A percentile compares a stretch with the other conserved stretches of the same genome.
Conservation (phyloP, 2,888 invertebrate genomes). For the Bhutanitis thaidina region DNA sequence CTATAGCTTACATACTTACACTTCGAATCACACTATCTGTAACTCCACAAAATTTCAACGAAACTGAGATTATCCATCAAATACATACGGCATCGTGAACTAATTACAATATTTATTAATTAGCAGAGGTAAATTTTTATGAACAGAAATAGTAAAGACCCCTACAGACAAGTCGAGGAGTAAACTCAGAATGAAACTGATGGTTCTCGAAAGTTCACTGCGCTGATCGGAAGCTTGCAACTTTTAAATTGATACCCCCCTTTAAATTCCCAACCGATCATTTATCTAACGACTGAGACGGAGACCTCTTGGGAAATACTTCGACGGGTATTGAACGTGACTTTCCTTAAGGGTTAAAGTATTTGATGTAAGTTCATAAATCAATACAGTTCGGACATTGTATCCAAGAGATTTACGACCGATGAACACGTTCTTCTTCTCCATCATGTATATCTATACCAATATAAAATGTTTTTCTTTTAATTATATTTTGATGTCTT, state of each 20-base stretch:
- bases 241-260: neutral
- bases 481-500: no score
- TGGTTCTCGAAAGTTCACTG: neutral
- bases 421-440: no score
- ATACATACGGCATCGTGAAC: no score
- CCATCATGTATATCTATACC: no score
- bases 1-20: no score
- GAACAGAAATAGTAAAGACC: neutral
- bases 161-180: neutral
- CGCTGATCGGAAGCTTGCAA: neutral
- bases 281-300: constrained; percentile 2
- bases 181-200: neutral
- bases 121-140: neutral
- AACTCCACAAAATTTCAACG: no score
- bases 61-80: no score
- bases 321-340: neutral
- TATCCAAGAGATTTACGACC: no score
- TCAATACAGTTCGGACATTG: neutral
- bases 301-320: constrained; percentile 3
- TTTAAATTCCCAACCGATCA: constrained; percentile 1
- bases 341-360: neutral
- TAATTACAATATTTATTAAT: no score
- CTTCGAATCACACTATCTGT: no score
- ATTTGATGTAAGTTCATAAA: neutral
- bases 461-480: no score